phyloP scores from a whole-genome alignment of 2,797 vertebrate genomes.

The Hozukius guyotensis region DNA sequence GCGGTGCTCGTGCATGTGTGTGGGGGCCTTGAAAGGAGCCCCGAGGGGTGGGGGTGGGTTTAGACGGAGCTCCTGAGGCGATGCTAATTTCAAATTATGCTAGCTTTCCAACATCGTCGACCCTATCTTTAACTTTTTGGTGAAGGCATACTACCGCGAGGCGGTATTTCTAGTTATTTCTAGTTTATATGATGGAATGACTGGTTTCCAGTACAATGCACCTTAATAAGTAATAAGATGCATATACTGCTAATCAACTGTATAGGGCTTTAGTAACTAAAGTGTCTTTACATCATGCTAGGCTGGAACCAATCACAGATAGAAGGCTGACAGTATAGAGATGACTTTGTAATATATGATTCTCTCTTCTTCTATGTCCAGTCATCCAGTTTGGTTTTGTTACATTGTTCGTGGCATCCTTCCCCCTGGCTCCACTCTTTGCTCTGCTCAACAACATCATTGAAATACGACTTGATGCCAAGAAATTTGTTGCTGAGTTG shows the following conservation, averaged over 20 bases:
- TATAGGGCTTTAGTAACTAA: background rate
- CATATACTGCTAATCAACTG: background rate
- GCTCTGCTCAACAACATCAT: slow-evolving; percentile 98
- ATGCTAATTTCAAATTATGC: too few relatives aligned
- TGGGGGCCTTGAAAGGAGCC: too few relatives aligned
- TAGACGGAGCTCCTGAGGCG: too few relatives aligned
- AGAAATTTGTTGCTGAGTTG: slow-evolving; percentile 95
- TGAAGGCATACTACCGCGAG: too few relatives aligned
- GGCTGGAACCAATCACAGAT: background rate
- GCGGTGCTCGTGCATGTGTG: too few relatives aligned
- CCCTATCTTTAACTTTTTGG: too few relatives aligned
- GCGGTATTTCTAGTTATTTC: too few relatives aligned
- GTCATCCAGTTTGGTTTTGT: slow-evolving; percentile 99
- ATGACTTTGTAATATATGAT: background rate
- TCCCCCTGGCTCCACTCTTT: slow-evolving; percentile 95
- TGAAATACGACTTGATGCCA: slow-evolving; percentile 97
- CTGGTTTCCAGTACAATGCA: background rate
- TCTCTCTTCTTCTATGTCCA: slow-evolving; percentile 60
- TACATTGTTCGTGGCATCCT: slow-evolving; percentile 96
- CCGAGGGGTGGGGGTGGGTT: too few relatives aligned
- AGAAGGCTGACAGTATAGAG: background rate
- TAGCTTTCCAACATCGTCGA: too few relatives aligned
- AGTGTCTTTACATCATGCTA: background rate
- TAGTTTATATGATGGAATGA: background rate
- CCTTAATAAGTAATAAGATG: background rate